These are phyloP conservation scores for Drepanosiphum platanoidis DNA, from an alignment of 2,888 invertebrate species.

Conservation along the genomic window DNA sequence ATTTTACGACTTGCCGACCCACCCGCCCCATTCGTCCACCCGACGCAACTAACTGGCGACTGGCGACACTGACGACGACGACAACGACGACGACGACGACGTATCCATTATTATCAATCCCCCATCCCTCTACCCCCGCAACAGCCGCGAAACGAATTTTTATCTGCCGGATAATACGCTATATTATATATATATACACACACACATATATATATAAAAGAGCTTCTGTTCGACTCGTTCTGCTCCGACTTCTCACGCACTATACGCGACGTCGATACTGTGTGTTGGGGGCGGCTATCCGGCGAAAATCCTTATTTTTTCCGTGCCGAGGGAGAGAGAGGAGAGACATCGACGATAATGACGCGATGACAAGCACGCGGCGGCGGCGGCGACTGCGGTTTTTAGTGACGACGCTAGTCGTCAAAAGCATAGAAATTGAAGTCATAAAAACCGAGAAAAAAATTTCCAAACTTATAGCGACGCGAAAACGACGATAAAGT, in stretches of 20 bases:
- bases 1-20: slow-evolving; percentile 51
- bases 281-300: not conserved
- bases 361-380: not conserved
- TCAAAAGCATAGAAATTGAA: not conserved
- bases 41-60: slow-evolving; percentile 11
- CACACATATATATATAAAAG: not conserved
- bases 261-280: not conserved
- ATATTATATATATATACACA: not conserved
- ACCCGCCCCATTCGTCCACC: not conserved
- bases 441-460: not conserved
- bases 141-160: slow-evolving; percentile 26
- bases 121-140: not conserved
- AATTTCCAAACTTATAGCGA: not conserved
- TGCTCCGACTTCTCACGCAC: not conserved
- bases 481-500: not conserved
- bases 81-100: slow-evolving; percentile 48
- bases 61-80: slow-evolving; percentile 53
- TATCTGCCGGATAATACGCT: slow-evolving; percentile 36
- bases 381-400: not conserved
- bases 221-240: not conserved
- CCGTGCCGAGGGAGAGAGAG: not conserved
- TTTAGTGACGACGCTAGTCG: not conserved
- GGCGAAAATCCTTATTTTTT: not conserved
- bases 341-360: not conserved
- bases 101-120: slow-evolving; percentile 47